Base-by-base conservation (phyloP, 2,888 invertebrate species). In the Polydrusus tereticollis region DNA sequence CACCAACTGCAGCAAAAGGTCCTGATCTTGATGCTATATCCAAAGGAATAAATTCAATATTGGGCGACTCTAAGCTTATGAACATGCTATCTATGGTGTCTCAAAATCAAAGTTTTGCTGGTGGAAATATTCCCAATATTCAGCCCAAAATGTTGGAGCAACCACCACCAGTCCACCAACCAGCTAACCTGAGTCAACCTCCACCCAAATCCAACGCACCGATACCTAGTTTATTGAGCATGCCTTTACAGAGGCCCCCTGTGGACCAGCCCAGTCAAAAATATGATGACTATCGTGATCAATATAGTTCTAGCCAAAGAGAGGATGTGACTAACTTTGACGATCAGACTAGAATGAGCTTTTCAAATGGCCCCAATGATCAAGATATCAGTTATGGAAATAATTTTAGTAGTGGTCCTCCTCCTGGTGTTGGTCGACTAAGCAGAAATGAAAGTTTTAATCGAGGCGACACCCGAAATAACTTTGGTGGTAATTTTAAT, bases 21-120 rank as follows among this genome's bases (percentile, higher is more conserved):
- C 89, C 86, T 0, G 86, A 90, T 81, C 88, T 89, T 77, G 87
- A 88, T 55, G 90, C 86, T 14, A 74, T 74, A 52, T 72, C 71
- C 18, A 74, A 72, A 71, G 74, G 90, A 29, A 89, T 90, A 64
- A 89, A 89, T 79, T 87, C 85, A 72, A 90, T 91, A 76, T 85
- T 91, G 55, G 90, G 90, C 12, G 90, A 91, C 86, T 88, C 88
- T 77, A 90, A 90, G 82, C 86, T 91, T 64, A 86, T 90, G 85
- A 89, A 87, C 78, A 89, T 90, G 78, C 83, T 91, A 21, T 89
- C 89, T 21, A 79, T 84, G 78, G 85, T 85, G 3, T 81, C 85
- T 1, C 82, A 85, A 75, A 84, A 81, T 73, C 82, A 83, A 72
- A 81, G 72, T 16, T 26, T 69, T 23, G 14, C 72, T n/a, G 58